Evolutionary conservation across 2,113 vertebrate genomes (phyloP).

Genomic region (Danio rerio): DNA sequence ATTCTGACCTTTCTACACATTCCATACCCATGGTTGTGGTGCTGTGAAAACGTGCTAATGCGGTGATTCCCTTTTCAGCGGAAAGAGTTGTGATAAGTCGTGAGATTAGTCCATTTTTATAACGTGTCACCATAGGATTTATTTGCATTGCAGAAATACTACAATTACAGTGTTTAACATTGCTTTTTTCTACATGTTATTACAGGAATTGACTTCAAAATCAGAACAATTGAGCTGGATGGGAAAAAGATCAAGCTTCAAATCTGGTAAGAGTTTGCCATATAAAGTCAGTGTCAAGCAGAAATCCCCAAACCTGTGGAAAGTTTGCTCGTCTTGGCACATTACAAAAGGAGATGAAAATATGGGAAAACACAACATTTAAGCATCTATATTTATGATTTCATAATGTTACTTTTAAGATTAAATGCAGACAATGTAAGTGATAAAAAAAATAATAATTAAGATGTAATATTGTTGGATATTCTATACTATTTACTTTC

Average conservation of each 20-base stretch:
- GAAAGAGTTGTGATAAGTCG: constrained; percentile 1
- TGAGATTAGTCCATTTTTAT: constrained; percentile 4
- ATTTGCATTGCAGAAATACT: background rate
- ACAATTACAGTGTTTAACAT: background rate
- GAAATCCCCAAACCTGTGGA: background rate
- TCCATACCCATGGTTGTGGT: constrained; percentile 3
- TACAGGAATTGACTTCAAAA: constrained; percentile 97
- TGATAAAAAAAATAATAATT: background rate
- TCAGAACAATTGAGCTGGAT: constrained; percentile 95
- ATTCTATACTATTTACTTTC: background rate
- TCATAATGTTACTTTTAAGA: background rate
- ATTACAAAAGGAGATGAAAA: background rate
- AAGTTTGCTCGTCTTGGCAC: background rate
- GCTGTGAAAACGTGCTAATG: constrained; percentile 14
- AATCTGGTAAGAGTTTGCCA: constrained; percentile 85
- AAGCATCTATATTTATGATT: background rate
- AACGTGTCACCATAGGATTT: background rate
- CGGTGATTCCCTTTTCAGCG: background rate
- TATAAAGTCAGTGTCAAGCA: background rate
- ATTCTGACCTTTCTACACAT: constrained; percentile 34
- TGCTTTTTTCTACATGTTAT: constrained; percentile 23
- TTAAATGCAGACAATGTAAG: background rate
- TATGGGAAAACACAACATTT: background rate
- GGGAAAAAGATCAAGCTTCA: constrained; percentile 98
- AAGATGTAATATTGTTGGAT: background rate